Base-by-base conservation (phyloP, 2,113 vertebrate species). In the Piprites chloris region DNA sequence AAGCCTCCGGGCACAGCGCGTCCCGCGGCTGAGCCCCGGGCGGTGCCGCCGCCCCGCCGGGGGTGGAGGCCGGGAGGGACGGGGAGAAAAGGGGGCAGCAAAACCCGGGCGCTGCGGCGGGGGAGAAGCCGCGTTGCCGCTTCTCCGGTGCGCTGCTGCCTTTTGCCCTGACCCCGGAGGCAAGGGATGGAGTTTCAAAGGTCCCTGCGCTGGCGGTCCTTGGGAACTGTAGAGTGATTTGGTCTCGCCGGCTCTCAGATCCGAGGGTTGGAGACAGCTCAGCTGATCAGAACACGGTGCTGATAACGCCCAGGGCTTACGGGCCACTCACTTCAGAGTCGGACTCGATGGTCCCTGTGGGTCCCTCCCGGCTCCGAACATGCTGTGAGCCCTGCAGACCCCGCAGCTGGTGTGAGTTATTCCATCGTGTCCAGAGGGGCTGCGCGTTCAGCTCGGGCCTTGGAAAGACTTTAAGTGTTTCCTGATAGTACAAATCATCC, bases 231-330 rank as follows among this genome's bases (percentile, higher is more conserved):
- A 22, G 1, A 11, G 24, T 6, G 32, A 1, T 28, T 67, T 28
- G 33, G 6, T 41, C 21, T 39, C 71, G 9, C 24, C 28, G 28
- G 16, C 62, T 4, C 27, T 16, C 9, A 20, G 37, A 16, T 22
- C 56, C 1, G 4, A 46, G 55, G 1, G 1, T 2, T 22, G 69
- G 44, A 27, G 14, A 3, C 5, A 12, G 42, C 77, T 44, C 42
- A 0, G 26, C 2, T 22, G 26, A 1, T 32, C 7, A 22, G 42
- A 2, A 18, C 59, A 0, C 2, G 94, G 93, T 73, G 68, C 27
- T 28, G 66, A 32, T 94, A 87, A 85, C 80, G 55, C 82, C 77
- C 23, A 39, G 80, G 79, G 87, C 81, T 96, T 96, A 15, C 10
- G 22, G 58, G 69, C 47, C 65, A 6, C 7, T 19, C 42, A 1